These are phyloP conservation scores for Girardinichthys multiradiatus DNA, from an alignment of 2,113 vertebrate species.

Conservation along the genomic window DNA sequence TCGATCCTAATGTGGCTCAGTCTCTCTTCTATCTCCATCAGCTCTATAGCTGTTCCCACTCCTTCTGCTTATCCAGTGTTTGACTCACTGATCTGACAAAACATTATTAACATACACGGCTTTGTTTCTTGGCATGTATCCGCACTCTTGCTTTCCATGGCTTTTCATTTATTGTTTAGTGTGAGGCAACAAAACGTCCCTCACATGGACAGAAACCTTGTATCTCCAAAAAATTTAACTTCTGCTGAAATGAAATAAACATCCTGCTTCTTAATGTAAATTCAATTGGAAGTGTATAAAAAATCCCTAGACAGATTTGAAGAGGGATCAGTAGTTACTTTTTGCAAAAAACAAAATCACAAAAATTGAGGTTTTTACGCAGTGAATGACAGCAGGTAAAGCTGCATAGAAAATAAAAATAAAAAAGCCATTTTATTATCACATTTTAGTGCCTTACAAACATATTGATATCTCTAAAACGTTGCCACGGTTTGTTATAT, in stretches of 20 bases:
- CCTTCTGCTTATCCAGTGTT: not conserved
- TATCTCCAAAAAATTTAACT: not conserved
- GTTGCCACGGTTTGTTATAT: not conserved
- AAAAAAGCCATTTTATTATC: not conserved
- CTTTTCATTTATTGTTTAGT: not conserved
- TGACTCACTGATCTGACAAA: constrained; percentile 18
- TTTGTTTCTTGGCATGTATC: not conserved
- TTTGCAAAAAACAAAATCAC: too few species aligned
- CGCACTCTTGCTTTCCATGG: not conserved
- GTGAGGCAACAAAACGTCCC: not conserved
- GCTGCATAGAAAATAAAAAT: not conserved
- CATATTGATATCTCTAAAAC: not conserved
- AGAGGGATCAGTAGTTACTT: too few species aligned
- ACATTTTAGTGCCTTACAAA: not conserved
- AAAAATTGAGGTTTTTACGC: too few species aligned
- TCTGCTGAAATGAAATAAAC: not conserved
- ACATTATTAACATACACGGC: not conserved
- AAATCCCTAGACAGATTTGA: too few species aligned
- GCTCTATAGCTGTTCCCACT: constrained; percentile 34
- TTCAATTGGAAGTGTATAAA: too few species aligned
- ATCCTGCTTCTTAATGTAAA: not conserved
- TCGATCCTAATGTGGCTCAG: constrained; percentile 40
- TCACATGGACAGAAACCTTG: not conserved
- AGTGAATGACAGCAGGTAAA: too few species aligned
- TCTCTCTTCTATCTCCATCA: constrained; percentile 41